These are phyloP conservation scores for Lophotriccus pileatus DNA, from an alignment of 2,797 vertebrate species.

Conservation along the genomic window DNA sequence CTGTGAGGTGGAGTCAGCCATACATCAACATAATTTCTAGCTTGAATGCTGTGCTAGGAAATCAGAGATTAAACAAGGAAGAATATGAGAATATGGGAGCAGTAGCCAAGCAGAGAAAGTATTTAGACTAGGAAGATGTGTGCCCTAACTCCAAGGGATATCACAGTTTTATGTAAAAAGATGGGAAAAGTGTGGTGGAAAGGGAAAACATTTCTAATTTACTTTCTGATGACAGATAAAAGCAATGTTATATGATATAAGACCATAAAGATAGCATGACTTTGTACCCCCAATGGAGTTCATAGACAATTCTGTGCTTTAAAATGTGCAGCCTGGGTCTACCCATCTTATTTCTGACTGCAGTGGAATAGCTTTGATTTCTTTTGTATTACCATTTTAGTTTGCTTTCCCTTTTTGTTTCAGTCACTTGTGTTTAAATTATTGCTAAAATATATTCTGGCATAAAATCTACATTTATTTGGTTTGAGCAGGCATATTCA, in stretches of 20 bases:
- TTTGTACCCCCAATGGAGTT: not conserved
- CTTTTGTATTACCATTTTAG: constrained; percentile 26
- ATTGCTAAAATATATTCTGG: not conserved
- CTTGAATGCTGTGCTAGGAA: constrained; percentile 9
- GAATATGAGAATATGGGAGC: not conserved
- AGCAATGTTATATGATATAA: not conserved
- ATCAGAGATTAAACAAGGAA: not conserved
- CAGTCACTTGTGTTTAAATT: constrained; percentile 29
- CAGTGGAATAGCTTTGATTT: constrained; percentile 15
- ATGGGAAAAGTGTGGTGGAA: not conserved
- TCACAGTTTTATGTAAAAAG: not conserved
- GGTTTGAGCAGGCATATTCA: not conserved
- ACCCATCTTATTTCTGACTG: constrained; percentile 25
- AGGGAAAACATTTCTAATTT: not conserved
- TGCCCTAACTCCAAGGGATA: not conserved
- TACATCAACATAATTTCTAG: not conserved
- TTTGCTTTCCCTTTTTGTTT: constrained; percentile 48
- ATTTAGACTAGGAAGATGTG: not conserved
- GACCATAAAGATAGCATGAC: not conserved
- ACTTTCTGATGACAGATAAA: constrained; percentile 30
- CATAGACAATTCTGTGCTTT: constrained; percentile 23
- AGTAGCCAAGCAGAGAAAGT: not conserved
- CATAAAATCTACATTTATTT: constrained; percentile 44
- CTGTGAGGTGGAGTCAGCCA: not conserved
- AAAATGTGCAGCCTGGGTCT: constrained; percentile 5